These are phyloP conservation scores for Hexactinellida sp. DNA, from an alignment of 37 sponge, comb jelly and placozoan genomes.

Conservation along the genomic window DNA sequence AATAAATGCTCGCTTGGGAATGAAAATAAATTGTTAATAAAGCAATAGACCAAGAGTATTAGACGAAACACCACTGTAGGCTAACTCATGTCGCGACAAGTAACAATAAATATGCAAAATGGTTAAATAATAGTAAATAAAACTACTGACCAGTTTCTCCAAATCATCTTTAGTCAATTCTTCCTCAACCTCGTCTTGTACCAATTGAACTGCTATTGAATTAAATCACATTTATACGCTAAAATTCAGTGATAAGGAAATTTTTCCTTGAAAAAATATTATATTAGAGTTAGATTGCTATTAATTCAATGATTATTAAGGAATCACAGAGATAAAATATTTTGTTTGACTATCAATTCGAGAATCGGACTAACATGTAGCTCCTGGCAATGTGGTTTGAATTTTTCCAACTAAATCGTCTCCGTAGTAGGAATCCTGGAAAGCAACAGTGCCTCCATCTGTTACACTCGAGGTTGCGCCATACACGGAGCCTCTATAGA, in stretches of 20 bases:
- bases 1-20: too few species aligned
- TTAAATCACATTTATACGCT: neutral
- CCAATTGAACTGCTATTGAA: neutral
- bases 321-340: neutral
- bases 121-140: too few species aligned
- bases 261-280: too few species aligned
- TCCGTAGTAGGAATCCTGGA: constrained; percentile 6
- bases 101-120: too few species aligned
- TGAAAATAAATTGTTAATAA: too few species aligned
- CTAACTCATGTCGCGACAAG: too few species aligned
- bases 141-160: neutral
- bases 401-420: constrained; percentile 2
- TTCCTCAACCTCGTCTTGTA: neutral
- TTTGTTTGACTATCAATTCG: neutral
- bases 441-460: neutral
- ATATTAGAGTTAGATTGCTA: too few species aligned
- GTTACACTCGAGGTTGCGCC: neutral
- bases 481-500: neutral
- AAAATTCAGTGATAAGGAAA: too few species aligned
- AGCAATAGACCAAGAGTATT: too few species aligned
- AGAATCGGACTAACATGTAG: neutral
- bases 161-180: constrained; percentile 8
- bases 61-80: too few species aligned
- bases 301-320: neutral
- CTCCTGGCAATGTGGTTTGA: neutral